Evolutionary conservation across 2,888 invertebrate species (phyloP).

Genomic region (Liposcelis brunnea): DNA sequence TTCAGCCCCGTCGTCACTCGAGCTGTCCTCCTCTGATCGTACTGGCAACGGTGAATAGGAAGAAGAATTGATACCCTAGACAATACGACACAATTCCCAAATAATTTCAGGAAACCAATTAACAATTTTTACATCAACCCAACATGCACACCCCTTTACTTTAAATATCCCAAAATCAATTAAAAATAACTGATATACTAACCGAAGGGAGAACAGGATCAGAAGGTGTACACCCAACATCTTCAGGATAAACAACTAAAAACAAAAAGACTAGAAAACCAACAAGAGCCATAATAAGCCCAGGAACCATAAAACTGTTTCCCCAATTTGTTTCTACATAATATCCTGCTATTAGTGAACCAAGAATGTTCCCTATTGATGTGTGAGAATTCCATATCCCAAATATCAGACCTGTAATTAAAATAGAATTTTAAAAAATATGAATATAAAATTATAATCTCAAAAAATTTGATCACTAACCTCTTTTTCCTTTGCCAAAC

Average conservation of each 20-base stretch:
- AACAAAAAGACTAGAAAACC: constrained; percentile 67
- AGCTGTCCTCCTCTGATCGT: too few species aligned
- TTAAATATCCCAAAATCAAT: neutral
- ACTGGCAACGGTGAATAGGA: too few species aligned
- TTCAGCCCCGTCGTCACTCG: too few species aligned
- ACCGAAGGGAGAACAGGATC: too few species aligned
- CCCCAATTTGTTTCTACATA: constrained; percentile 83
- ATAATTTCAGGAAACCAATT: too few species aligned
- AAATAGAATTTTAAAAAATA: constrained; percentile 1
- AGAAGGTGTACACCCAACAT: constrained; percentile 40
- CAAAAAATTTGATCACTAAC: constrained; percentile 23
- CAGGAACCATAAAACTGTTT: constrained; percentile 81
- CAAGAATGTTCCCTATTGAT: constrained; percentile 84
- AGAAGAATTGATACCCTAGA: too few species aligned
- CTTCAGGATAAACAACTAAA: constrained; percentile 63
- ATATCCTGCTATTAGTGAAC: constrained; percentile 66
- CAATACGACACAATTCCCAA: too few species aligned
- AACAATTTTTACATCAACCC: neutral
- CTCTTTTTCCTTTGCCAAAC: constrained; percentile 84
- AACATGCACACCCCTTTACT: neutral
- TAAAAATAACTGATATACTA: neutral
- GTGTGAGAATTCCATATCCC: constrained; percentile 97
- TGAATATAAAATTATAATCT: neutral
- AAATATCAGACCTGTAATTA: constrained; percentile 51
- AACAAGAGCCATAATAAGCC: constrained; percentile 52